Conservation (phyloP, 2,113 vertebrate species). For the Hypanus sabinus region DNA sequence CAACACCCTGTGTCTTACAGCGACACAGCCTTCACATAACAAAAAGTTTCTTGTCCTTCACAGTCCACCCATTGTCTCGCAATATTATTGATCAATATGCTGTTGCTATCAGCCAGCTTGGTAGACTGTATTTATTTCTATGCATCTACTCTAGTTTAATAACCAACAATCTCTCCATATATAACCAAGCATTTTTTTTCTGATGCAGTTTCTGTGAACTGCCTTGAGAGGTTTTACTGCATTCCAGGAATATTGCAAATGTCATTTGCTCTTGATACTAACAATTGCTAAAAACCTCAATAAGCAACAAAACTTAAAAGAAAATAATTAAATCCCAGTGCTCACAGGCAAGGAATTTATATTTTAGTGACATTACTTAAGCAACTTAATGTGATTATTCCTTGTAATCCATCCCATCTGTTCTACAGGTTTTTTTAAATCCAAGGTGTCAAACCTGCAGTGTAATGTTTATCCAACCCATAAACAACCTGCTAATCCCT, state of each 20-base stretch:
- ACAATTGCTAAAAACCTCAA: neutral
- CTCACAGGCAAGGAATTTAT: neutral
- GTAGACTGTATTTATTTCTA: no score
- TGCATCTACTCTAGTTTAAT: no score
- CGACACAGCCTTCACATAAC: no score
- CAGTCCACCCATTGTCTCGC: no score
- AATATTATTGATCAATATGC: no score
- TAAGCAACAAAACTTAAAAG: neutral
- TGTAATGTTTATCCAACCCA: neutral
- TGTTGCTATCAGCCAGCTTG: no score
- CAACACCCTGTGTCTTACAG: no score
- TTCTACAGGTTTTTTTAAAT: neutral
- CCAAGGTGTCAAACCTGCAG: neutral
- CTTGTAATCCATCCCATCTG: slow-evolving; percentile 25
- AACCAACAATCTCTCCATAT: no score
- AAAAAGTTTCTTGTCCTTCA: no score
- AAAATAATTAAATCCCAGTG: neutral
- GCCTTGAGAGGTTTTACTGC: neutral
- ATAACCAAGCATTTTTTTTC: no score
- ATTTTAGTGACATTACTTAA: neutral
- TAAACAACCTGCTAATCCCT: neutral
- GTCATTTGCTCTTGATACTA: neutral
- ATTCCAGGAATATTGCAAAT: neutral
- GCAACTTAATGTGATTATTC: slow-evolving; percentile 12
- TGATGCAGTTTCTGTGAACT: neutral